Evolutionary conservation across 2,113 vertebrate species (phyloP).

Genomic region (Phalacrocorax brasilianus): DNA sequence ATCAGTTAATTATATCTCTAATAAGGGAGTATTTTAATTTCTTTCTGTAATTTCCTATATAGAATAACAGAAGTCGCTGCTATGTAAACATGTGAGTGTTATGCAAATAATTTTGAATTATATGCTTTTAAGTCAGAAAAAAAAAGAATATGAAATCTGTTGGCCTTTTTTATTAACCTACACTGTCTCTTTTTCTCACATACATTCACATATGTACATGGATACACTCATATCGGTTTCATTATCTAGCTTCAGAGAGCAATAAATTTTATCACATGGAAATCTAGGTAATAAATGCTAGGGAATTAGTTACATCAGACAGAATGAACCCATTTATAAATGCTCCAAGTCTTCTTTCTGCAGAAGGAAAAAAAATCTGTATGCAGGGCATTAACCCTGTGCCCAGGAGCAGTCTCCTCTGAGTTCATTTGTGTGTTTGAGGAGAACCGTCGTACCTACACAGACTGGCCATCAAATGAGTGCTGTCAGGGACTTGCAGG

Average conservation of each 20-base stretch:
- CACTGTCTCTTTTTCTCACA: not conserved
- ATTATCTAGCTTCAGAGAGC: not conserved
- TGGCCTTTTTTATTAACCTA: not conserved
- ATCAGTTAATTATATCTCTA: not conserved
- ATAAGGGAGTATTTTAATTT: not conserved
- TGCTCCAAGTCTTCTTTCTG: not conserved
- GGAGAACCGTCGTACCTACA: not conserved
- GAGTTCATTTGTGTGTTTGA: not conserved
- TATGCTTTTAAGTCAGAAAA: not conserved
- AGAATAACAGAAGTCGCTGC: not conserved
- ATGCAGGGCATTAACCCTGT: not conserved
- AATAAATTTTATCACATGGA: not conserved
- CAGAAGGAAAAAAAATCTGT: not conserved
- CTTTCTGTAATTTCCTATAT: not conserved
- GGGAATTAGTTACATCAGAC: not conserved
- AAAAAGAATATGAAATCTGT: not conserved
- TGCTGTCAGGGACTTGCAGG: not conserved
- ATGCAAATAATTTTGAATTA: not conserved
- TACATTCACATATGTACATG: not conserved
- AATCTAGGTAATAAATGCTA: not conserved
- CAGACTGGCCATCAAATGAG: not conserved
- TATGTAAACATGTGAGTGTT: not conserved
- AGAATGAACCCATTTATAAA: slow-evolving; percentile 5
- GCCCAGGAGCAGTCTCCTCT: not conserved
- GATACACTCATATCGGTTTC: not conserved